Percentiles rank a stretch among this genome's conserved stretches.
Evolutionary conservation across 2,113 vertebrate genomes (phyloP).

Genomic region (Odocoileus virginianus): DNA sequence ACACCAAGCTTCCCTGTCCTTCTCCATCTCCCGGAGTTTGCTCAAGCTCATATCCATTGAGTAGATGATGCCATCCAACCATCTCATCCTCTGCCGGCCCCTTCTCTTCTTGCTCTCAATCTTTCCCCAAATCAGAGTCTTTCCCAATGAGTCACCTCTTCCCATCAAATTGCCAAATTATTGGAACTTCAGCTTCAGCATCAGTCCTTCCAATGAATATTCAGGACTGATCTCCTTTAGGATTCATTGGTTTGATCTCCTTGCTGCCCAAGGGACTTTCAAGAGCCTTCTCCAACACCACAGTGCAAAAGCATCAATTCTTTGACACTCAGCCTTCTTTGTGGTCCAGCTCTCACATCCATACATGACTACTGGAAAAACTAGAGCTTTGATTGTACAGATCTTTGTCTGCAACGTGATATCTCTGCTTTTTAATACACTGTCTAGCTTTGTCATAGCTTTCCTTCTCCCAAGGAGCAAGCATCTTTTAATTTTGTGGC

Average conservation of each 20-base stretch:
- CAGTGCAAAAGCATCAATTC: not conserved
- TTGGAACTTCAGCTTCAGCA: not conserved
- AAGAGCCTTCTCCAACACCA: not conserved
- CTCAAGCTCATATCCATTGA: not conserved
- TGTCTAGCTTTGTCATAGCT: not conserved
- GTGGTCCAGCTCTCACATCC: not conserved
- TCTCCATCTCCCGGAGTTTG: fast-evolving
- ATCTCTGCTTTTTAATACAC: not conserved
- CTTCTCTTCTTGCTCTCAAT: not conserved
- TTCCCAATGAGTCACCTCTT: not conserved
- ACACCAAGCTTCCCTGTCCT: not conserved
- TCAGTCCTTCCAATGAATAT: not conserved
- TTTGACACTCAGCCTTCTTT: not conserved
- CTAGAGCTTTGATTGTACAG: not conserved
- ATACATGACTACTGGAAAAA: not conserved
- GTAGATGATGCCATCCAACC: not conserved
- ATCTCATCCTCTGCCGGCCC: not conserved
- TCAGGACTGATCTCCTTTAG: not conserved
- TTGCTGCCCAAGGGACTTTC: not conserved
- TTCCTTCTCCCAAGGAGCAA: not conserved
- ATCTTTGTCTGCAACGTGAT: not conserved
- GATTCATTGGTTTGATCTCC: not conserved
- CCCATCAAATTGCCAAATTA: not conserved
- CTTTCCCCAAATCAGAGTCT: not conserved
- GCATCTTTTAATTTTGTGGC: not conserved